phyloP scores from a whole-genome alignment of 1,140 invertebrate species.

The Drosophila bipectinata region DNA sequence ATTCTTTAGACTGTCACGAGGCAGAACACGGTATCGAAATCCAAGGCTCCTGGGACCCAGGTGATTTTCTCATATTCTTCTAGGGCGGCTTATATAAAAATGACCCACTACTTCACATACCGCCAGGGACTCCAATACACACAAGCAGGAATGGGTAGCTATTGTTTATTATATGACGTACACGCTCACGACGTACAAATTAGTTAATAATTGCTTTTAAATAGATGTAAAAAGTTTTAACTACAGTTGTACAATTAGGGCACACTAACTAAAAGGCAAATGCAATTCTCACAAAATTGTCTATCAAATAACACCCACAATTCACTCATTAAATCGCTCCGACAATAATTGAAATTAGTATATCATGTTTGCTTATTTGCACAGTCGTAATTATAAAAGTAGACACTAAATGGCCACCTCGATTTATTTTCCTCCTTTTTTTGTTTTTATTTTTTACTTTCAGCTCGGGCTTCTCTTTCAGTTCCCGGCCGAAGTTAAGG shows the following conservation, averaged over 20 bases:
- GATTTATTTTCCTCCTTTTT: conserved; percentile 39
- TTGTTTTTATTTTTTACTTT: conserved; percentile 48
- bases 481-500: conserved; percentile 33
- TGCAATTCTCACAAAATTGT: conserved; percentile 32
- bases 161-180: background rate
- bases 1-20: conserved; percentile 45
- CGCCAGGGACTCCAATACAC: background rate
- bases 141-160: conserved; percentile 5
- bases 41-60: conserved; percentile 43
- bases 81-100: conserved; percentile 69
- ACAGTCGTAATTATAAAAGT: conserved; percentile 20
- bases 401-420: conserved; percentile 31
- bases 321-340: background rate
- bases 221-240: conserved; percentile 4
- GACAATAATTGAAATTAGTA: conserved; percentile 43
- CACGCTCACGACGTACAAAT: conserved; percentile 19
- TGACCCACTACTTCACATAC: conserved; percentile 14
- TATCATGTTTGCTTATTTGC: background rate
- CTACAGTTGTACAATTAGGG: conserved; percentile 42
- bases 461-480: conserved; percentile 22
- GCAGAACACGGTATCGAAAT: conserved; percentile 37
- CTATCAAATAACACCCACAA: conserved; percentile 27
- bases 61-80: conserved; percentile 48
- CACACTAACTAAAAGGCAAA: conserved; percentile 65
- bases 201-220: conserved; percentile 20